A percentile compares a stretch with the other conserved stretches of the same genome.
Evolutionary conservation across 2,113 vertebrate species (phyloP).

Genomic region (Zingel zingel): DNA sequence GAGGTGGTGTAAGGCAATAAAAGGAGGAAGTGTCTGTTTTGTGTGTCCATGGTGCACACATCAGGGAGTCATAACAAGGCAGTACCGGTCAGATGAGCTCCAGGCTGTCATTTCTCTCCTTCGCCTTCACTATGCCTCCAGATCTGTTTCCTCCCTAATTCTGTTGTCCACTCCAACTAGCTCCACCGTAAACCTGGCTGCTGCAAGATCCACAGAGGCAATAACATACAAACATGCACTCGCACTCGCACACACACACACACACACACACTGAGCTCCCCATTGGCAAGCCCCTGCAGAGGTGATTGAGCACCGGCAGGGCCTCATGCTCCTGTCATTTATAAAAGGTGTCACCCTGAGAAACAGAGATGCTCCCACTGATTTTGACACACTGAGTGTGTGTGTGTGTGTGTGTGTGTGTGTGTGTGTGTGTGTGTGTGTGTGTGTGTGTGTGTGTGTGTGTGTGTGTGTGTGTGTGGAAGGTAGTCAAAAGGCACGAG

Average conservation of each 20-base stretch:
- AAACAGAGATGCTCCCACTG: constrained; percentile 77
- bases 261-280: constrained; percentile 50
- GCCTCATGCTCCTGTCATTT: constrained; percentile 69
- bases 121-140: constrained; percentile 72
- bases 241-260: constrained; percentile 21
- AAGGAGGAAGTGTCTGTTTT: constrained; percentile 71
- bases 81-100: constrained; percentile 75
- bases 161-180: constrained; percentile 74
- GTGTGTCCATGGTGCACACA: constrained; percentile 72
- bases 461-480: background rate
- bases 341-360: constrained; percentile 77
- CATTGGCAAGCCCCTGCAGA: constrained; percentile 60
- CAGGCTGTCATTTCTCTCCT: constrained; percentile 79
- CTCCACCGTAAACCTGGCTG: constrained; percentile 61
- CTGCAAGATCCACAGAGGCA: constrained; percentile 57
- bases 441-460: background rate
- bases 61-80: constrained; percentile 80
- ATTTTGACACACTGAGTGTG: constrained; percentile 58
- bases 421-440: background rate
- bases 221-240: constrained; percentile 35
- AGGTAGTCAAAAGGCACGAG: constrained; percentile 12
- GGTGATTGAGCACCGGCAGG: constrained; percentile 76
- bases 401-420: too few species aligned
- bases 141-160: constrained; percentile 72
- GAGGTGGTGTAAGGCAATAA: constrained; percentile 76